Conservation (phyloP, 2,113 vertebrate species). For the Hemibagrus wyckioides region DNA sequence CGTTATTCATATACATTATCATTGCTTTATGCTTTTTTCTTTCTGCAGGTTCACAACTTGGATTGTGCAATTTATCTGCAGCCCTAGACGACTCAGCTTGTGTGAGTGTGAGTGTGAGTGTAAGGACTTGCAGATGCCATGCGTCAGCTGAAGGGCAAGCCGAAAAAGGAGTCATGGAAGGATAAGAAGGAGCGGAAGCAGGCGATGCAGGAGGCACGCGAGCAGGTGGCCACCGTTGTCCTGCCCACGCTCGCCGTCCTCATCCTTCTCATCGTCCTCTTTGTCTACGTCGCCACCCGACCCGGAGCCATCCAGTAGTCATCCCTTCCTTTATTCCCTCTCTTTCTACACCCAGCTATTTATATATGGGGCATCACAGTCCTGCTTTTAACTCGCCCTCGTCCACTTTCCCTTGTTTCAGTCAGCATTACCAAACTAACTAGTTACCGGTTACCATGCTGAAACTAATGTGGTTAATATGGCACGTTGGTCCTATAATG, state of each 20-base stretch:
- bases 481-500: neutral
- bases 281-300: constrained; percentile 93
- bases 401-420: neutral
- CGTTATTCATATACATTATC: neutral
- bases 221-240: constrained; percentile 90
- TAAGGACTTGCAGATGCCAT: constrained; percentile 65
- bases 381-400: neutral
- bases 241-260: constrained; percentile 87
- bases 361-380: neutral
- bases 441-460: neutral
- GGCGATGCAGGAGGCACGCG: constrained; percentile 95
- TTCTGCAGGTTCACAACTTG: neutral
- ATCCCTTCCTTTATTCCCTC: neutral
- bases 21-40: neutral
- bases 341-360: neutral
- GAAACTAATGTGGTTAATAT: neutral
- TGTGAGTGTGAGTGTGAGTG: neutral
- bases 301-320: constrained; percentile 81
- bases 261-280: constrained; percentile 88
- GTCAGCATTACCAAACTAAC: neutral
- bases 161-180: constrained; percentile 93
- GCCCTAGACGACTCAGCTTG: neutral
- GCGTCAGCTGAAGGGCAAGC: constrained; percentile 97
- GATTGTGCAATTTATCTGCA: neutral
- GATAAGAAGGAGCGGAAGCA: constrained; percentile 97